phyloP scores from a whole-genome alignment of 2,113 vertebrate genomes.

The Loxodonta africana region DNA sequence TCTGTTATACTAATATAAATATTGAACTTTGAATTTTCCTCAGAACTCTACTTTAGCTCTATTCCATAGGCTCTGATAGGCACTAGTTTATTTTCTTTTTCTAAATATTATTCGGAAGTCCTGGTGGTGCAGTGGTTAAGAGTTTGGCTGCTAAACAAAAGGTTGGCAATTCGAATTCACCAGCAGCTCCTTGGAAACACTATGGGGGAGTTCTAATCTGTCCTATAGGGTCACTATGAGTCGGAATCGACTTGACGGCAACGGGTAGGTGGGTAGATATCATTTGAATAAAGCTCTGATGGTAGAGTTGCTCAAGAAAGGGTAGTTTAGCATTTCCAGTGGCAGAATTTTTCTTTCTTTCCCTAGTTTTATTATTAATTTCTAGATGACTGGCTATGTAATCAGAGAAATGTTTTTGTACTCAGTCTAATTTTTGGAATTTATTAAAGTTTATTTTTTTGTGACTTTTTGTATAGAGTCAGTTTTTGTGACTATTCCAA shows the following conservation, averaged over 20 bases:
- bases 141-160: too few relatives aligned
- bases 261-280: too few relatives aligned
- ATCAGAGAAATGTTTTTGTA: background rate
- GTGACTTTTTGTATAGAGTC: background rate
- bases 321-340: conserved; percentile 46
- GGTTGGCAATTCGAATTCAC: too few relatives aligned
- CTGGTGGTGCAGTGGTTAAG: too few relatives aligned
- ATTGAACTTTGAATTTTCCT: conserved; percentile 14
- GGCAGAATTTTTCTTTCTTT: background rate
- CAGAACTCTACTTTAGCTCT: conserved; percentile 14
- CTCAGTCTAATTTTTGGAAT: conserved; percentile 31
- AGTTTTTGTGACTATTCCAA: background rate
- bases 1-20: background rate
- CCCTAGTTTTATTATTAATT: conserved; percentile 25
- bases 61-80: background rate
- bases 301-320: background rate
- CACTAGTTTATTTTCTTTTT: conserved; percentile 10
- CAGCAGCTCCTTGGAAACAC: too few relatives aligned
- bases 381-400: conserved; percentile 34
- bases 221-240: too few relatives aligned
- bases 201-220: too few relatives aligned
- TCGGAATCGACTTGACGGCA: too few relatives aligned
- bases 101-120: background rate
- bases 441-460: background rate
- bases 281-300: background rate